phyloP scores from a whole-genome alignment of 2,888 invertebrate genomes.

The Pterostichus madidus region DNA sequence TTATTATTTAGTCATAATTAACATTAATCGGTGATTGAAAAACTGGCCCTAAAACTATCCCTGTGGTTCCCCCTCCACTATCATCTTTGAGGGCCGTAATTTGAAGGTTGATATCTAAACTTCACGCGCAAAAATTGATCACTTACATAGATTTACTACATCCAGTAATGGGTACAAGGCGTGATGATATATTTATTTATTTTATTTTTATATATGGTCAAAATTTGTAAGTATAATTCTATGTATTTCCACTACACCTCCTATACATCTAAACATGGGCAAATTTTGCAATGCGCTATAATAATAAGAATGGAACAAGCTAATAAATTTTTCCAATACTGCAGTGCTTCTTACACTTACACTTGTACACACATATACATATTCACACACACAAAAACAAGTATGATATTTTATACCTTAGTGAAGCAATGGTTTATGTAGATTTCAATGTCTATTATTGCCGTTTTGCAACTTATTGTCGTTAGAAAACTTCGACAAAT shows the following conservation, averaged over 20 bases:
- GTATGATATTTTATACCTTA: slow-evolving; percentile 25
- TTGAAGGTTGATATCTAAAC: too few species aligned
- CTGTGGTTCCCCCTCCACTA: too few species aligned
- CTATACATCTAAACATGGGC: slow-evolving; percentile 35
- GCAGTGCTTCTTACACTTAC: slow-evolving; percentile 23
- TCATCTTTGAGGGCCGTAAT: too few species aligned
- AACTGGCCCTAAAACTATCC: too few species aligned
- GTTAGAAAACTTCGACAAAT: slow-evolving; percentile 48
- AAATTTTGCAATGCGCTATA: slow-evolving; percentile 38
- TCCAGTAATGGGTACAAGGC: too few species aligned
- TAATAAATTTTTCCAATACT: slow-evolving; percentile 42
- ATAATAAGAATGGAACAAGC: slow-evolving; percentile 39
- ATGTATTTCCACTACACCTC: slow-evolving; percentile 8
- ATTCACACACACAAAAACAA: slow-evolving; percentile 11
- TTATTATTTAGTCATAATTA: too few species aligned
- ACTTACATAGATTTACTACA: too few species aligned
- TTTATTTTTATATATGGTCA: background rate
- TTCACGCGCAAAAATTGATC: too few species aligned
- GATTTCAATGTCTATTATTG: slow-evolving; percentile 46
- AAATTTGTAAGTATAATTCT: slow-evolving; percentile 19
- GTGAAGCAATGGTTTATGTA: slow-evolving; percentile 39
- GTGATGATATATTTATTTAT: too few species aligned
- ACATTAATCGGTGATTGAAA: too few species aligned
- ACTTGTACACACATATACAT: background rate
- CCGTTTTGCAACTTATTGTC: slow-evolving; percentile 37